These are phyloP conservation scores for Cairina moschata DNA, from an alignment of 2,113 vertebrate species.

Conservation along the genomic window DNA sequence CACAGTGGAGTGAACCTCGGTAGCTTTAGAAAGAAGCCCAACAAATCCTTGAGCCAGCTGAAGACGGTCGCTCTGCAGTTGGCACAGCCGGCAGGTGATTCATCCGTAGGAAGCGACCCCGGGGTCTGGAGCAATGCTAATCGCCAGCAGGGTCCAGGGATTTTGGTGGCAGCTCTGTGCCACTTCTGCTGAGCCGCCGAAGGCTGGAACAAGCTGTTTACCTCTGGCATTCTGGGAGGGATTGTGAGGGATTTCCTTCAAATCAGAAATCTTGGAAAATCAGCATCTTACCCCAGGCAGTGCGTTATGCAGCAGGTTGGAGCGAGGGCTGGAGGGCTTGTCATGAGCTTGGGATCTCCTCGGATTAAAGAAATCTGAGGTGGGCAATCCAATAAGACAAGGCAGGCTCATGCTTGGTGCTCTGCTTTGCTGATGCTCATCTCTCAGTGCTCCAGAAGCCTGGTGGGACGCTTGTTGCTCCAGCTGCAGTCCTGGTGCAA, in stretches of 20 bases:
- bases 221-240: conserved; percentile 6
- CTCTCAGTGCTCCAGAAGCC: neutral
- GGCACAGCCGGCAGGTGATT: neutral
- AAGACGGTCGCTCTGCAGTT: neutral
- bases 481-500: neutral
- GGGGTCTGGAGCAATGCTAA: neutral
- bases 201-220: conserved; percentile 32
- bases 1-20: neutral
- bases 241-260: conserved; percentile 57
- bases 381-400: neutral
- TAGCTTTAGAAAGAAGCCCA: neutral
- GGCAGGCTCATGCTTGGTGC: neutral
- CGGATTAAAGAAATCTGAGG: neutral
- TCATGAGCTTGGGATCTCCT: neutral
- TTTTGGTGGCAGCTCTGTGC: neutral
- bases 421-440: neutral
- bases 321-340: neutral
- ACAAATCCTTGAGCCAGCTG: neutral
- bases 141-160: neutral
- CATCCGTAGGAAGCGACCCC: neutral
- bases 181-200: neutral
- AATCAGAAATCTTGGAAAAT: conserved; percentile 34
- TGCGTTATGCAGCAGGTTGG: neutral
- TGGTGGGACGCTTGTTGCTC: neutral
- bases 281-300: neutral